Base-by-base conservation (phyloP, 2,888 invertebrate species). In the Electrophaes corylata region DNA sequence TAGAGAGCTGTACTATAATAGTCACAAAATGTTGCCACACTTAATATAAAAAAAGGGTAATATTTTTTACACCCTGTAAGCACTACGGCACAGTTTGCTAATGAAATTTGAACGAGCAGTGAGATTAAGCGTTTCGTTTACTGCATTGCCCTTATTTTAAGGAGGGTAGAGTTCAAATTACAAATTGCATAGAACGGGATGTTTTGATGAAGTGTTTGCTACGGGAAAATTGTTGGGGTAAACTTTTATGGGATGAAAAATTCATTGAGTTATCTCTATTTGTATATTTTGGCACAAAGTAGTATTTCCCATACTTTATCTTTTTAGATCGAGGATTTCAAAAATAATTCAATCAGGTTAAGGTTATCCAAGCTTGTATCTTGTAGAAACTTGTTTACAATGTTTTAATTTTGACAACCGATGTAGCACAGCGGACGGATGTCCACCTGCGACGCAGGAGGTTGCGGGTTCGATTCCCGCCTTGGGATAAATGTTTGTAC, bases 71-170 rank as follows among this genome's bases (percentile, higher is more conserved):
- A 41, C 40, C 49, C 18, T 31, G 76, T 73, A 80, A 71, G 6
- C 14, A 72, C 71, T 66, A 57, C 44, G 55, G 48, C 59, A 64
- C 54, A 61, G 57, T 63, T 50, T 65, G 53, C 83, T 84, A 84
- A 84, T 82, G 84, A 81, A 86, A 85, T 79, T 82, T 75, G 77
- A 75, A 84, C 76, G 80, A 80, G 73, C 71, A 64, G 43, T 60
- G 57, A 64, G 67, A 66, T 68, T 65, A 68, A 69, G 64, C 60
- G 64, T 62, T 71, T 71, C 67, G 68, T 72, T 68, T 59, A 52
- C 61, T 57, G 44, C 23, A 43, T 37, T 49, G 40, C 12, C 45
- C 37, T 50, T 60, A 55, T 47, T 46, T 29, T 6, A 26, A 20
- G 11, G 16, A 8, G 10, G 20, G 14, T 48, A 54, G 46, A 59